Percentiles rank a stretch among this genome's conserved stretches.
Evolutionary conservation across 2,888 invertebrate genomes (phyloP).

Genomic region (Chloroclysta siterata): DNA sequence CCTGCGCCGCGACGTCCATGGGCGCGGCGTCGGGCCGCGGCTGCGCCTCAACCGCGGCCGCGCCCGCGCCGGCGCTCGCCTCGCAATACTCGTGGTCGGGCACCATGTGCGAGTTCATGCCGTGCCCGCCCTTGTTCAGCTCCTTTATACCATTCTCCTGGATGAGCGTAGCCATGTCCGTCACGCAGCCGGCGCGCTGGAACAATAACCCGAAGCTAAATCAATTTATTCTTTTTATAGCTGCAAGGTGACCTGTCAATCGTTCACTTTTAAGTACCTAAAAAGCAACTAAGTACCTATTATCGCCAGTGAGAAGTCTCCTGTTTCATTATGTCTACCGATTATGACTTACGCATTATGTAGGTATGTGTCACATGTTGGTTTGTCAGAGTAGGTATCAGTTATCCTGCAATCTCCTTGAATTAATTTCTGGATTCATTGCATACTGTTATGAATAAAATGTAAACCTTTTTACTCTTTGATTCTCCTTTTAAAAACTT

Average conservation of each 20-base stretch:
- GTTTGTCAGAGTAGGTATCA: slow-evolving; percentile 25
- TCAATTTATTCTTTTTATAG: not conserved
- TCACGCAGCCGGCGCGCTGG: slow-evolving; percentile 65
- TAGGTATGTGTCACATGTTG: slow-evolving; percentile 26
- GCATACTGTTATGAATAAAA: slow-evolving; percentile 13
- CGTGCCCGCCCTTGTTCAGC: slow-evolving; percentile 87
- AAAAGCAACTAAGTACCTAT: slow-evolving; percentile 13
- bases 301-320: slow-evolving; percentile 25
- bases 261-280: slow-evolving; percentile 4
- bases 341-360: slow-evolving; percentile 8
- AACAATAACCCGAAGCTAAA: slow-evolving; percentile 42
- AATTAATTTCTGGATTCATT: slow-evolving; percentile 37
- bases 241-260: not conserved
- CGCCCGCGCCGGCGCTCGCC: slow-evolving; percentile 59
- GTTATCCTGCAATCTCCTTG: slow-evolving; percentile 36
- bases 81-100: slow-evolving; percentile 82
- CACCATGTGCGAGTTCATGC: slow-evolving; percentile 78
- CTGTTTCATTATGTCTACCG: slow-evolving; percentile 23
- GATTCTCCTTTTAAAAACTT: no score
- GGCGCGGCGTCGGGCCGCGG: slow-evolving; percentile 52
- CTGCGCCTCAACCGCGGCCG: slow-evolving; percentile 40
- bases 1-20: slow-evolving; percentile 47
- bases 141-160: slow-evolving; percentile 93
- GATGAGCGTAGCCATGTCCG: slow-evolving; percentile 91
- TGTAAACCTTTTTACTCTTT: no score